A percentile compares a stretch with the other conserved stretches of the same genome.
phyloP scores from a whole-genome alignment of 2,888 invertebrate species.

The Macaria liturata region DNA sequence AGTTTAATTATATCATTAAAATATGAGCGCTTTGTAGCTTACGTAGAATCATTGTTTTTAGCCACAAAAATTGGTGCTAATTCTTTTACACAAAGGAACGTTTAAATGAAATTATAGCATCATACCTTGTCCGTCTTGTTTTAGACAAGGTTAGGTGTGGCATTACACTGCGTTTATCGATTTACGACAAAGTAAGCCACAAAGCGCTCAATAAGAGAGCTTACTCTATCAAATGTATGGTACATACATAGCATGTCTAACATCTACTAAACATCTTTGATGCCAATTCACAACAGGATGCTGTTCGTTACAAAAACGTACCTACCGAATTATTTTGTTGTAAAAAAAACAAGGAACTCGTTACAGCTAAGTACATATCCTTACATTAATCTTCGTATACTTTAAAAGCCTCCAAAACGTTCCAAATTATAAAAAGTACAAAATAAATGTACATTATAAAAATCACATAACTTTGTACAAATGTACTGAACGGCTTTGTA shows the following conservation, averaged over 20 bases:
- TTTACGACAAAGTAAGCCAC: no score
- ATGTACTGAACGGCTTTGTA: slow-evolving; percentile 45
- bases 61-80: no score
- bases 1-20: slow-evolving; percentile 15
- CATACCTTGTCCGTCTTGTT: no score
- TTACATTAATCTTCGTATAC: slow-evolving; percentile 79
- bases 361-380: slow-evolving; percentile 80
- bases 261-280: slow-evolving; percentile 43
- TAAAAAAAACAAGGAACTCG: slow-evolving; percentile 71
- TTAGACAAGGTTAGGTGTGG: no score
- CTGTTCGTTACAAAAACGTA: slow-evolving; percentile 49
- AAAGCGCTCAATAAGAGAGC: slow-evolving; percentile 30
- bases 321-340: slow-evolving; percentile 59
- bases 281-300: slow-evolving; percentile 46
- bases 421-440: slow-evolving; percentile 61
- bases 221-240: slow-evolving; percentile 47
- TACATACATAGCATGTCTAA: slow-evolving; percentile 33
- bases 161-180: no score
- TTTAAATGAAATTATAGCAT: no score
- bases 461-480: slow-evolving; percentile 69
- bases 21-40: neutral
- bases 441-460: slow-evolving; percentile 59
- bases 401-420: slow-evolving; percentile 81
- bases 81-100: no score
- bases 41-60: no score